Evolutionary conservation across 2,113 vertebrate species (phyloP).

Genomic region (Forbesichthys agassizii): DNA sequence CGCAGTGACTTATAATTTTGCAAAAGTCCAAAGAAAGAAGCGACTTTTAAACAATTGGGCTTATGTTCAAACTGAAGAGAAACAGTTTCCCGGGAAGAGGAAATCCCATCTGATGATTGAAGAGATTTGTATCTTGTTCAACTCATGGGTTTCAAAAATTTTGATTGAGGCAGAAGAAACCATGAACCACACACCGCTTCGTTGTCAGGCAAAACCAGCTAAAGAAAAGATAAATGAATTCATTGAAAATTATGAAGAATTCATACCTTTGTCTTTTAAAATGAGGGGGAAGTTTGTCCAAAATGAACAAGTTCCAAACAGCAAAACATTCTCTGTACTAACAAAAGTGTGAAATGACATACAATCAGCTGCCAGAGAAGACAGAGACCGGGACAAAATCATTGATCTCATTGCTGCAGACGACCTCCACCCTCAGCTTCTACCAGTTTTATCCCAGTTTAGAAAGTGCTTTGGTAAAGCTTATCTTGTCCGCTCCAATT

Average conservation of each 20-base stretch:
- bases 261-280: conserved; percentile 78
- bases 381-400: conserved; percentile 70
- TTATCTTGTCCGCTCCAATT: conserved; percentile 68
- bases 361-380: conserved; percentile 41
- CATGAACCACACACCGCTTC: conserved; percentile 74
- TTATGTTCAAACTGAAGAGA: conserved; percentile 78
- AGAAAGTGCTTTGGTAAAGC: conserved; percentile 73
- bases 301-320: not conserved
- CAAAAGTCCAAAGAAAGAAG: conserved; percentile 73
- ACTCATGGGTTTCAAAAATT: conserved; percentile 70
- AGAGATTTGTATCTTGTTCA: conserved; percentile 88
- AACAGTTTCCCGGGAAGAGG: conserved; percentile 73
- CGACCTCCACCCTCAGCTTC: conserved; percentile 84
- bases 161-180: conserved; percentile 67
- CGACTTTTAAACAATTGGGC: conserved; percentile 74
- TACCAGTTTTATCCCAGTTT: conserved; percentile 73
- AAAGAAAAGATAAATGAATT: conserved; percentile 57
- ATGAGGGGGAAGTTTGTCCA: conserved; percentile 71
- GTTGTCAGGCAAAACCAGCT: conserved; percentile 79
- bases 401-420: conserved; percentile 83
- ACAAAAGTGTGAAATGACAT: conserved; percentile 57
- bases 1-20: conserved; percentile 78
- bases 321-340: conserved; percentile 40
- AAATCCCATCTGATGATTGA: conserved; percentile 84
- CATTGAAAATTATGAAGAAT: conserved; percentile 54